These are phyloP conservation scores for Amniataba percoides DNA, from an alignment of 2,797 vertebrate species.

Conservation along the genomic window DNA sequence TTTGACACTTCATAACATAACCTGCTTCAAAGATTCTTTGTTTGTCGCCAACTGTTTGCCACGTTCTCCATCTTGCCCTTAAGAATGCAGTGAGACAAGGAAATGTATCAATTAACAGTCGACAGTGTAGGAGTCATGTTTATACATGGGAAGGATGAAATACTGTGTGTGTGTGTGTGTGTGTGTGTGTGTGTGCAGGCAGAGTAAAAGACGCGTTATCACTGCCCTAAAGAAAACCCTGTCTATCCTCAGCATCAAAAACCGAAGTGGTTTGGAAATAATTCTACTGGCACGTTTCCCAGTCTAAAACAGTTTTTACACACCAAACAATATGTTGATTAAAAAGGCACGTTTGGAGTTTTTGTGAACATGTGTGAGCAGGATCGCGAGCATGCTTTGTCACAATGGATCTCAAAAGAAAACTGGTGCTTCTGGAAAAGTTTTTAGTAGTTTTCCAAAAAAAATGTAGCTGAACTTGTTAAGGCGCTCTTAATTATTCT, in stretches of 20 bases:
- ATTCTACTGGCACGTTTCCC: constrained; percentile 9
- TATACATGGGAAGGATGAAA: constrained; percentile 56
- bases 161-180: constrained; percentile 35
- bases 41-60: constrained; percentile 62
- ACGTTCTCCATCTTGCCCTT: constrained; percentile 46
- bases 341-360: constrained; percentile 1
- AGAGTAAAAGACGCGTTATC: background rate
- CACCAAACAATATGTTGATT: constrained; percentile 38
- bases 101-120: constrained; percentile 53
- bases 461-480: too few species aligned
- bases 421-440: background rate
- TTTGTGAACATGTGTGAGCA: background rate
- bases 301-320: constrained; percentile 17
- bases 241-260: constrained; percentile 9
- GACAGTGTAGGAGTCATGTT: constrained; percentile 66
- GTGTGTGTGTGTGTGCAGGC: background rate
- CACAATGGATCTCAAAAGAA: constrained; percentile 7
- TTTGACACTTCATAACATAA: constrained; percentile 59
- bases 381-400: background rate
- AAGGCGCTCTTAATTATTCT: too few species aligned
- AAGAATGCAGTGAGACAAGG: constrained; percentile 39
- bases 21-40: constrained; percentile 61
- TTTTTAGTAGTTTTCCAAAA: background rate
- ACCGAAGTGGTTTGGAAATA: constrained; percentile 1
- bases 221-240: constrained; percentile 19